Evolutionary conservation across 1,140 invertebrate species (phyloP).

Genomic region (Lepidurus apus): DNA sequence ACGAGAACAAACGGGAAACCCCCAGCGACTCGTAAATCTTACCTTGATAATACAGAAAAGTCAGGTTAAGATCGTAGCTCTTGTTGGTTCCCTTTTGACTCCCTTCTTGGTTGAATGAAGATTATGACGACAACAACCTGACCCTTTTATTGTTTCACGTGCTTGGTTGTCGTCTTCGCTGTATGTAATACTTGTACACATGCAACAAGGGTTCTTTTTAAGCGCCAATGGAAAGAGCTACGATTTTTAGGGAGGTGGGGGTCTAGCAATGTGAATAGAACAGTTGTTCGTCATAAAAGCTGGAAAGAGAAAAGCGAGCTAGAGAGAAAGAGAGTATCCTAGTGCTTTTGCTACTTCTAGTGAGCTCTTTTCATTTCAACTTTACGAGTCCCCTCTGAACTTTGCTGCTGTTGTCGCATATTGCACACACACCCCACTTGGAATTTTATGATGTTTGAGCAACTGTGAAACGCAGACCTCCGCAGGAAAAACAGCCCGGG

Average conservation of each 20-base stretch:
- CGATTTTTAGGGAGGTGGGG: background rate
- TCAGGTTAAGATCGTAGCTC: background rate
- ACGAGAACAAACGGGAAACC: slow-evolving; percentile 5
- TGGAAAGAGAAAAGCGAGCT: background rate
- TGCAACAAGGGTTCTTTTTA: background rate
- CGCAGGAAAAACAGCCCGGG: background rate
- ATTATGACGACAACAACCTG: background rate
- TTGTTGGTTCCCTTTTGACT: background rate
- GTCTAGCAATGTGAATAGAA: background rate
- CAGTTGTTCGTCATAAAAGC: slow-evolving; percentile 21
- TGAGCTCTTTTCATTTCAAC: background rate
- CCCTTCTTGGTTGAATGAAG: background rate
- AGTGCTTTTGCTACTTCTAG: background rate
- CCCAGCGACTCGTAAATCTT: background rate
- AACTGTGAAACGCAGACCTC: background rate
- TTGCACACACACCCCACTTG: slow-evolving; percentile 16
- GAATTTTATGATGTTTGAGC: slow-evolving; percentile 14
- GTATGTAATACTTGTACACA: background rate
- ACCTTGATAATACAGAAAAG: background rate
- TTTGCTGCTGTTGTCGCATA: slow-evolving; percentile 5
- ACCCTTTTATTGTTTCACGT: slow-evolving; percentile 15
- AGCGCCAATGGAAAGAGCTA: background rate
- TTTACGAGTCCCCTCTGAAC: background rate
- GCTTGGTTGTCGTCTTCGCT: background rate
- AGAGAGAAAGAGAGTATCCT: background rate